Base-by-base conservation (phyloP, 2,113 vertebrate genomes). In the Rhadina sibilatrix region DNA sequence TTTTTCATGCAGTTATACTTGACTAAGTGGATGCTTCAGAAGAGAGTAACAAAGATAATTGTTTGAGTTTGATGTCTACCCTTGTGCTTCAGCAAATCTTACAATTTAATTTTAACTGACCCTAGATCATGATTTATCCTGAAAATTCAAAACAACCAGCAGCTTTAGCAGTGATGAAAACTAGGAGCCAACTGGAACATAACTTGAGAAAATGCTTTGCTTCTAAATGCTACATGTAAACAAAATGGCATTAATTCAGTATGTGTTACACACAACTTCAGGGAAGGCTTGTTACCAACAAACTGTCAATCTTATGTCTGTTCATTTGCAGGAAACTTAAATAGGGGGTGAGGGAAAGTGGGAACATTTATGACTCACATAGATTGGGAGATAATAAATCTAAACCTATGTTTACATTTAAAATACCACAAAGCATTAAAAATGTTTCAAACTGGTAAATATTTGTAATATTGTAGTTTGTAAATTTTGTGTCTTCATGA, bases 171-270 rank as follows among this genome's bases (percentile, higher is more conserved):
- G 42, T 31, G 56, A 20, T 61, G 35, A 70, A 92, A 93, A 23
- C 49, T 54, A 35, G 59, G 76, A 85, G 78, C 25, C 23, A 75
- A n/a, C 49, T 91, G 40, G 57, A 90, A 83, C 27, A 9, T 77
- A 76, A 69, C 38, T 18, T 86, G 35, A 83, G 82, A 90, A 93
- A 86, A 69, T 30, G n/a, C 52, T 88, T 92, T 94, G 40, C 82
- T 96, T 95, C 59, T 47, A 57, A 93, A 69, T 76, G 31, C 50
- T 91, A 30, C 75, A 40, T 65, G 49, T 92, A 95, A 93, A 88
- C 88, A 88, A 80, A 93, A 82, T 65, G 76, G 57, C 33, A 83
- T 82, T 76, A 83, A 88, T 88, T 92, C 70, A 69, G 35, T 85
- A 16, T 12, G 18, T 87, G 35, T 82, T 87, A 38, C n/a, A 38